phyloP scores from a whole-genome alignment of 2,888 invertebrate species.

The Pristionchus arcanus region DNA sequence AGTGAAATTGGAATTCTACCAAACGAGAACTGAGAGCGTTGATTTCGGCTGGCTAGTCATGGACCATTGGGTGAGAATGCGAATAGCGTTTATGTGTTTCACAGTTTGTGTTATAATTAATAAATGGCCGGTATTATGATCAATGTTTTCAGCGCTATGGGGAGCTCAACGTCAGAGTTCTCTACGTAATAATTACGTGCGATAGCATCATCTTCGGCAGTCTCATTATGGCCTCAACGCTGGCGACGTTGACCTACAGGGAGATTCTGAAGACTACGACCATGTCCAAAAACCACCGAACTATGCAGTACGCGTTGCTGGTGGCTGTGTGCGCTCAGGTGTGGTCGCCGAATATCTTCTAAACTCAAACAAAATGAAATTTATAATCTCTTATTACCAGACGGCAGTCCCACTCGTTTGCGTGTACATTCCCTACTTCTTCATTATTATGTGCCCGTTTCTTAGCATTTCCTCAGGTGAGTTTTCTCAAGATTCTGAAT shows the following conservation, averaged over 20 bases:
- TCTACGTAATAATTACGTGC: neutral
- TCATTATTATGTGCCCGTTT: slow-evolving; percentile 20
- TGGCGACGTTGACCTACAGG: neutral
- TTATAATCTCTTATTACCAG: neutral
- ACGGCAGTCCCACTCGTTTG: neutral
- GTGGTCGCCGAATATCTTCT: too few species aligned
- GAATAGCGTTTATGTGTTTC: too few species aligned
- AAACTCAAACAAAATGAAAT: neutral
- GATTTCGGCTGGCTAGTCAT: neutral
- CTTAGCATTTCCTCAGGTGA: neutral
- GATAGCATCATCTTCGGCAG: neutral
- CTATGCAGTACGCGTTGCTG: neutral
- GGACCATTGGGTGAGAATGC: neutral
- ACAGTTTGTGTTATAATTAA: too few species aligned
- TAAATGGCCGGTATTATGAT: too few species aligned
- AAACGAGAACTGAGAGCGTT: neutral
- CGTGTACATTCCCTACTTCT: slow-evolving; percentile 3
- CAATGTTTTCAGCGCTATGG: neutral
- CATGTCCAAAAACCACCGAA: neutral
- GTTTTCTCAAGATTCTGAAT: too few species aligned
- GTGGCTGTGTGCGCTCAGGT: neutral
- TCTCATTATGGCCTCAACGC: neutral
- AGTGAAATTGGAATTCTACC: neutral
- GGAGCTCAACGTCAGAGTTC: neutral
- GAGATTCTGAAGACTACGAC: neutral